Base-by-base conservation (phyloP, 2,113 vertebrate genomes). In the Megaceryle torquata region DNA sequence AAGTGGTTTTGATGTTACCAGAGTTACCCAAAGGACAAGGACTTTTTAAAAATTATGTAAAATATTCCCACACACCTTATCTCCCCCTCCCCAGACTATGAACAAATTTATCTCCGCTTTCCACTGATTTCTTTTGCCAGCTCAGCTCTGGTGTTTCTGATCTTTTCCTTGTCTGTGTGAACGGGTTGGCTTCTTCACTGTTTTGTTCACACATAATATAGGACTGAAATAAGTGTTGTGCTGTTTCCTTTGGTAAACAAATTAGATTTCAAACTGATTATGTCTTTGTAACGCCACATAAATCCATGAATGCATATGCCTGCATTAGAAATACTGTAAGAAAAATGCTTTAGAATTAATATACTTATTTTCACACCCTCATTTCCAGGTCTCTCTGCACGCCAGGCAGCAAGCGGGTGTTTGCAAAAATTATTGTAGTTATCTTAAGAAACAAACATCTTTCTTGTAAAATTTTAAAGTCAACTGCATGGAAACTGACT, bases 401-500 rank as follows among this genome's bases (percentile, higher is more conserved):
- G 3, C 19, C 31, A 8, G 63, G 51, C 51, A 85, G 56, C 28
- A 33, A 63, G 56, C 5, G 35, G 13, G 15, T 26, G 68, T 24
- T 65, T n/a, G 37, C 43, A 87, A 61, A 90, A 60, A 72, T 59
- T 14, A 4, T 16, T n/a, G 51, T 0, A 1, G 24, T 59, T 80
- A 9, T 14, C 48, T 75, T 24, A 20, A 60, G 77, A 88, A 21
- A 0, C 17, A 43, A 39, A 43, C 8, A 4, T 72, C 28, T 48
- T 35, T 14, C 25, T 39, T 15, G 16, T 51, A 29, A 60, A 43
- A 57, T 10, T 56, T 57, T 50, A 8, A 71, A 78, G 35, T 5
- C 4, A 43, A 4, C 37, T 8, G 9, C 9, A 1, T 11, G 12
- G 64, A 46, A 70, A 17, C 6, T 0, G 1, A 5, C 31, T 33